Base-by-base conservation (phyloP, 2,888 invertebrate genomes). In the Chloroclystis v-ata region DNA sequence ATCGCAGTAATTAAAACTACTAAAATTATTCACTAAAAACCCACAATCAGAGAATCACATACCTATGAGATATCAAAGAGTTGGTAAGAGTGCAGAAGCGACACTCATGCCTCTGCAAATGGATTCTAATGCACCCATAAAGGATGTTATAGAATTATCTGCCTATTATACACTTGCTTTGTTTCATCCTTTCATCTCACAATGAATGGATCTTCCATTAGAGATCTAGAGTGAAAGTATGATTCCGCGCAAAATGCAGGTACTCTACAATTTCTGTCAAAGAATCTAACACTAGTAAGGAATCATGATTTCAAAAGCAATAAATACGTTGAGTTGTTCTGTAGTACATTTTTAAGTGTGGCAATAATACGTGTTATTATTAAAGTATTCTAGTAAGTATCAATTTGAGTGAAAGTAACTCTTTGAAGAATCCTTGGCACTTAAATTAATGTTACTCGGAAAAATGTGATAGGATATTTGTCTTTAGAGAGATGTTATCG, bases 101-200 rank as follows among this genome's bases (percentile, higher is more conserved):
- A 47, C 56, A 50, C 61, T 59, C 37, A 51, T 32, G 38, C 52
- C 57, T 52, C 51, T 43, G 43, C 76, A 78, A 78, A 84, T 83
- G 84, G 78, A 82, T 63, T 65, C 69, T 78, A 82, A 83, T 82
- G 83, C 78, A 69, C 57, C 50, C 53, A 48, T 35, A 72, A 75
- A 69, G 78, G 67, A 72, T 69, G 75, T 76, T 70, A 68, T 66
- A 59, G 76, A 82, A 82, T 82, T 75, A 79, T 83, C 81, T 78
- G 73, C 75, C 82, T 82, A 87, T 87, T 87, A 85, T 60, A 69
- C 82, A 79, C 86, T 87, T 66, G 80, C 86, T 86, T 86, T 86
- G 86, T 44, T 77, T 63, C 63, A 57, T 58, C 63, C 77, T 77
- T 79, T 78, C 75, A 79, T 80, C 75, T 76, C 67, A 59, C 59